Evolutionary conservation across 2,113 vertebrate species (phyloP), one percentile per base, ranked within the genome.

Genomic region (Pandion haliaetus): DNA sequence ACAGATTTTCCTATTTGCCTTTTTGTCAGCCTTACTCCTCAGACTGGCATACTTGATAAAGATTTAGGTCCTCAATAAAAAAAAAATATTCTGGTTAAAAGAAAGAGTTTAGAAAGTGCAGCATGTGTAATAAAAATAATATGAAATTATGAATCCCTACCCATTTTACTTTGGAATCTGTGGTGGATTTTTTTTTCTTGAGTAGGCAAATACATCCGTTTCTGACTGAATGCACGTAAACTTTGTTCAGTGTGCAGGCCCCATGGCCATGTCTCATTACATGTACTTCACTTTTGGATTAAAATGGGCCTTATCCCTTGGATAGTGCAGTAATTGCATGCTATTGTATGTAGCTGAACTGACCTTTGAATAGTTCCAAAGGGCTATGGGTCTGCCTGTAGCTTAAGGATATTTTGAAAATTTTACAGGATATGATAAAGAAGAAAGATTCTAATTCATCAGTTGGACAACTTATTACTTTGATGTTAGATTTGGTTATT

Each of bases 391-490:
- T 47, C 79, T 74, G 81, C 86, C 59, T 85, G 32, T 66, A 76
- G 74, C 62, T 93, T 70, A 77, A 81, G 82, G 78, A 65, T 76
- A 76, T 94, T 95, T 88, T 88, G 26, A 82, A 82, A 85, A 80
- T 93, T 92, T 79, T 96, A 23, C 70, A 86, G 67, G 58, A 92
- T 40, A 77, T 86, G 42, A 42, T 81, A 90, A 86, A 70, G 87
- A 92, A 85, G 34, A 88, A 94, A 69, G 54, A 94, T 83, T 83
- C 34, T 96, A 87, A 89, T 79, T 94, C 58, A 29, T 92, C 85
- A 86, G 58, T 32, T 87, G 79, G 87, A 94, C 92, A 90, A 94
- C 76, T 88, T 95, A 92, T 80, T 95, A 94, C 29, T 96, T 87
- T 86, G 67, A 91, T 94, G 78, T 29, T 82, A 72, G 62, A 70